Base-by-base conservation (phyloP, 2,797 vertebrate genomes). In the Cheracebus regulus region DNA sequence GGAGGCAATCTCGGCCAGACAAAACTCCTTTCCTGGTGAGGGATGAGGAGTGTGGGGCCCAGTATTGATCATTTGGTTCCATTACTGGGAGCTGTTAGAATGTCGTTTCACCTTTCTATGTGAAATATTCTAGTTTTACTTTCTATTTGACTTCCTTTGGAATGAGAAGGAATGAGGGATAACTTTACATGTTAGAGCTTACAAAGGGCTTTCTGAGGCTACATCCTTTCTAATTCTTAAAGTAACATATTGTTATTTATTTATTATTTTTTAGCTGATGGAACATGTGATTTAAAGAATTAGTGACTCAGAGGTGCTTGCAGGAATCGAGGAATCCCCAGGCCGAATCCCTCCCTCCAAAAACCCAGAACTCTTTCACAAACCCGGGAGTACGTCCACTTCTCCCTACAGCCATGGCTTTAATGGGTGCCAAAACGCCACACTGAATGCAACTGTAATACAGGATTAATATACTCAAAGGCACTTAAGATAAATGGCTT, bases 271-370 rank as follows among this genome's bases (percentile, higher is more conserved):
- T n/a, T 44, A 82, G 41, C n/a, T 88, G 67, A 72, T 85, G 50
- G 86, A 88, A 84, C 95, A 86, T 67, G 61, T 52, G 76, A 55
- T 83, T 96, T 86, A 92, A 93, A 88, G 67, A 93, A 30, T 86
- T 41, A 93, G 17, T 86, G 80, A 96, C 87, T 96, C 50, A 90
- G 82, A 93, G 30, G n/a, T 80, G 50, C 67, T 39, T 90, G 52
- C 24, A 24, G 57, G 86, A 76, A 72, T 67, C 46, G 15, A 50
- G 46, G 58, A 61, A 78, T 76, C 76, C 12, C 24, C 30, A 92
- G 70, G 52, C 55, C 26, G 50, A 89, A 58, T 83, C 10, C 46
- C 76, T 85, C 4, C 55, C 28, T 95, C 48, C 26, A 46, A n/a
- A 75, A 73, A 75, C 72, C 7, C 64, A 91, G 72, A 92, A 52